Base-by-base conservation (phyloP, 64 coral and sea anemone species). In the Anthopleura sola region DNA sequence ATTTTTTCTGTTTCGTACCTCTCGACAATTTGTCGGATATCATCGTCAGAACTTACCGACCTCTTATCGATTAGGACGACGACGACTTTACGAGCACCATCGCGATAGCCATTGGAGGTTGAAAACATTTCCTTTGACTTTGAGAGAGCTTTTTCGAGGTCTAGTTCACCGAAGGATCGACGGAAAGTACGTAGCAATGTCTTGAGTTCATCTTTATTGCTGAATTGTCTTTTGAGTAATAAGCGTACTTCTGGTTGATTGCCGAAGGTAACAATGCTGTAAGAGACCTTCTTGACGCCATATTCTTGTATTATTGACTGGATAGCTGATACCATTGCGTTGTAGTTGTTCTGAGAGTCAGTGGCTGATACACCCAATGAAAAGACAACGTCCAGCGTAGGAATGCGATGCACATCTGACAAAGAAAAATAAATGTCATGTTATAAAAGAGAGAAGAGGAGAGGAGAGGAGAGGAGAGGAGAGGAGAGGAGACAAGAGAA, bases 331-430 rank as follows among this genome's bases (percentile, higher is more conserved):
- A 66, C 90, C 83, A 92, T 92, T n/a, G 83, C 50, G 53, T 86
- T 76, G 19, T 92, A 90, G 49, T 92, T 92, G 2, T 64, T 53
- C 8, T 49, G 48, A 21, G 83, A 83, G 49, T 92, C 80, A 26
- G 80, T 75, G 12, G 87, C 78, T 14, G 94, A 86, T 19, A 84
- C 82, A 84, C 87, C 92, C 33, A 93, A 77, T 23, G 85, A 83
- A 85, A 97, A 97, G 18, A 87, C 90, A 28, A 97, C 80, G 88
- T 97, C 94, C 13, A 97, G 36, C 64, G 36, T 68, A 18, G 90
- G 64, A n/a, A 92, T 71, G 32, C 21, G 79, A 8, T 88, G 68
- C 13, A 86, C 53, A 40, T 81, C 94, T 97, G 29, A 24, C 75
- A 88, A 7, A 15, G 62, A 31, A 71, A 34, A 71, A n/a, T 1